Conservation (phyloP, 2,113 vertebrate species). For the human (Homo sapiens) region GRCh38 chr22:49865501-49866000, state of each 20-base stretch:
- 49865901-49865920: background rate
- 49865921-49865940: background rate
- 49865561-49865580: too few species aligned
- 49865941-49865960: background rate
- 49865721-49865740: background rate
- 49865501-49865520: too few species aligned
- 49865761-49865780: background rate
- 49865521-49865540: too few species aligned
- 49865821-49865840: background rate
- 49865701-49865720: background rate
- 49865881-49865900: background rate
- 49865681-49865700: too few species aligned
- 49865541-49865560: too few species aligned
- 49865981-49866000: accelerated
- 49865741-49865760: background rate
- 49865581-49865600: too few species aligned
- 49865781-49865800: background rate
- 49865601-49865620: too few species aligned
- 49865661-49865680: too few species aligned
- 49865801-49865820: background rate
- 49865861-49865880: background rate
- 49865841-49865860: too few species aligned
- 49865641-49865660: too few species aligned
- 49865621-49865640: too few species aligned
- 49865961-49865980: background rate